Base-by-base conservation (phyloP, 2,888 invertebrate species). In the Cistogaster globosa region DNA sequence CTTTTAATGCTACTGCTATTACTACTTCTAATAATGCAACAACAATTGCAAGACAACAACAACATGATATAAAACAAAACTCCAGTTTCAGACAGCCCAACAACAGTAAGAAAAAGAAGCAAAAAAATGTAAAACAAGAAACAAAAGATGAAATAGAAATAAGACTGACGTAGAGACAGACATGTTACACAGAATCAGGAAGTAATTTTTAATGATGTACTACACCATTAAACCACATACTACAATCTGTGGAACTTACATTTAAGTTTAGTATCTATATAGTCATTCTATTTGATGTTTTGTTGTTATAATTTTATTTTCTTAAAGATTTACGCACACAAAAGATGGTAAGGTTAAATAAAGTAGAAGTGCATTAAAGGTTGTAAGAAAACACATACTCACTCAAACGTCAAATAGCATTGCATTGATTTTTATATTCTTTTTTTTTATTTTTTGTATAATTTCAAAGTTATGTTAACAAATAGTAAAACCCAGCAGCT, bases 201-300 rank as follows among this genome's bases (percentile, higher is more conserved):
- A 84, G 84, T 84, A 84, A 72, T 81, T 84, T 84, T 84, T 84
- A 76, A 81, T 84, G 81, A 74, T 84, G 77, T 81, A 80, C 84
- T 75, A 69, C 81, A 80, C 76, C 51, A 84, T 80, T 38, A 72
- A 62, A 60, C 78, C 14, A 71, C 55, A 71, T 63, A 48, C 45
- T 48, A 45, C 48, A 63, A 32, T 32, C 32, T 63, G 55, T 62
- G 38, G 1, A 71, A 38, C 63, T 75, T 5, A 48, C 58, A 67
- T 57, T 45, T 22, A 36, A 71, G 71, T 71, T 65, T 48, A 48
- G 67, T 62, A 77, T 55, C 51, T 78, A 36, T 74, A 51, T 38
- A 75, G 68, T 16, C 68, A 75, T 58, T 68, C 60, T 51, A 26
- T 77, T 80, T 51, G 67, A 51, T 60, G 58, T 60, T 60, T 36